A percentile compares a stretch with the other conserved stretches of the same genome.
These are phyloP conservation scores for Drosophila paulistorum DNA, from an alignment of 1,140 invertebrate genomes.

Conservation along the genomic window DNA sequence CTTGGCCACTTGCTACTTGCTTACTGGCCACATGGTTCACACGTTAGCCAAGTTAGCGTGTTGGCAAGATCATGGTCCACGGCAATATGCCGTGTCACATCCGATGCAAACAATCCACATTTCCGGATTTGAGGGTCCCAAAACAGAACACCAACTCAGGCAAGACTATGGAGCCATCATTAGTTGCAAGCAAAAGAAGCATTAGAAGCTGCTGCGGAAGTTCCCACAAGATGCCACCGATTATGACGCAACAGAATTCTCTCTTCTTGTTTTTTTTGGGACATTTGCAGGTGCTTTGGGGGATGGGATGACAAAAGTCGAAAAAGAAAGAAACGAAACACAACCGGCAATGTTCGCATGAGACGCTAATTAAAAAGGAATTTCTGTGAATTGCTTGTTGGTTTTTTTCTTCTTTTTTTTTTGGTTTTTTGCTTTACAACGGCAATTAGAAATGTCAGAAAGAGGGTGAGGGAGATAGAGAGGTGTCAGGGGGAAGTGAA, in stretches of 20 bases:
- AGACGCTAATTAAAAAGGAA: constrained; percentile 77
- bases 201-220: constrained; percentile 65
- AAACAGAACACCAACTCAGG: constrained; percentile 34
- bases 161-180: constrained; percentile 47
- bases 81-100: constrained; percentile 59
- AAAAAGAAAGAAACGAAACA: constrained; percentile 23
- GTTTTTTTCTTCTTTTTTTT: constrained; percentile 11
- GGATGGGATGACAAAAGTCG: constrained; percentile 14
- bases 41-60: constrained; percentile 42
- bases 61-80: constrained; percentile 7
- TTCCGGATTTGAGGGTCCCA: constrained; percentile 71
- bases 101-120: constrained; percentile 44
- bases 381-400: constrained; percentile 44
- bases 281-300: constrained; percentile 46
- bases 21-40: constrained; percentile 53
- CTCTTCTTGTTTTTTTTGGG: constrained; percentile 39
- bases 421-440: constrained; percentile 26
- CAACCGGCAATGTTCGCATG: constrained; percentile 40
- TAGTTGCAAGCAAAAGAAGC: constrained; percentile 39
- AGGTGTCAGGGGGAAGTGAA: background rate
- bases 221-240: constrained; percentile 66
- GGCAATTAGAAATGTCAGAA: constrained; percentile 66
- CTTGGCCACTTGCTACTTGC: constrained; percentile 24
- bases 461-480: background rate
- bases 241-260: constrained; percentile 72